These are phyloP conservation scores for Sinocyclocheilus anophthalmus DNA, from an alignment of 2,113 vertebrate species.

Conservation along the genomic window DNA sequence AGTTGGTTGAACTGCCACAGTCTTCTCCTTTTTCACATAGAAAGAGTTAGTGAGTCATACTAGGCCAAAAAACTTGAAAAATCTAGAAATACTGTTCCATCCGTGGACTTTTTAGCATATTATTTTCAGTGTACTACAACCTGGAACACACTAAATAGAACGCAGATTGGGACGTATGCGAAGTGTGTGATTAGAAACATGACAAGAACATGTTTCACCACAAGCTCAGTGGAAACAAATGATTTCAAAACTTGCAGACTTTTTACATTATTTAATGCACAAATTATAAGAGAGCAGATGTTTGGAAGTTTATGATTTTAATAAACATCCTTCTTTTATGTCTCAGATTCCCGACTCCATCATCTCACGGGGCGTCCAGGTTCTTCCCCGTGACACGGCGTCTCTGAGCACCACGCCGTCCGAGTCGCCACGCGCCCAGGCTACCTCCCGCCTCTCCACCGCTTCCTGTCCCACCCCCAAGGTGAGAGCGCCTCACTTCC, in stretches of 20 bases:
- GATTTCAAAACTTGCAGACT: background rate
- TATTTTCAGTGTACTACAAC: background rate
- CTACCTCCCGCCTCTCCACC: conserved; percentile 97
- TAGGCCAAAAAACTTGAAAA: background rate
- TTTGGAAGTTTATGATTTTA: background rate
- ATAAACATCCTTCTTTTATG: background rate
- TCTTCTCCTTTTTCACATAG: background rate
- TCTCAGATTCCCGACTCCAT: conserved; percentile 98
- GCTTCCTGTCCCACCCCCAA: conserved; percentile 99
- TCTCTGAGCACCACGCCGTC: conserved; percentile 99
- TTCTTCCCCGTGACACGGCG: conserved; percentile 95
- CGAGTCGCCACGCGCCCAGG: conserved; percentile 97
- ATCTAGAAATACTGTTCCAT: background rate
- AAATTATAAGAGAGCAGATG: background rate
- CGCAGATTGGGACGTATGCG: background rate
- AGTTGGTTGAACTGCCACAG: background rate
- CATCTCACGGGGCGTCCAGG: conserved; percentile 98
- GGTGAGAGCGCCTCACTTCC: conserved; percentile 79
- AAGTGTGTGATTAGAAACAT: background rate
- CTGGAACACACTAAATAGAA: background rate
- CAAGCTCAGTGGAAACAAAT: background rate
- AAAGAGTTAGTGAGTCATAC: background rate
- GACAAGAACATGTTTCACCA: background rate
- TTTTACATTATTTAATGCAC: background rate
- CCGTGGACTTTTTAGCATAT: background rate